These are phyloP conservation scores for Pogonomyrmex barbatus DNA, from an alignment of 1,140 invertebrate genomes.

Conservation along the genomic window DNA sequence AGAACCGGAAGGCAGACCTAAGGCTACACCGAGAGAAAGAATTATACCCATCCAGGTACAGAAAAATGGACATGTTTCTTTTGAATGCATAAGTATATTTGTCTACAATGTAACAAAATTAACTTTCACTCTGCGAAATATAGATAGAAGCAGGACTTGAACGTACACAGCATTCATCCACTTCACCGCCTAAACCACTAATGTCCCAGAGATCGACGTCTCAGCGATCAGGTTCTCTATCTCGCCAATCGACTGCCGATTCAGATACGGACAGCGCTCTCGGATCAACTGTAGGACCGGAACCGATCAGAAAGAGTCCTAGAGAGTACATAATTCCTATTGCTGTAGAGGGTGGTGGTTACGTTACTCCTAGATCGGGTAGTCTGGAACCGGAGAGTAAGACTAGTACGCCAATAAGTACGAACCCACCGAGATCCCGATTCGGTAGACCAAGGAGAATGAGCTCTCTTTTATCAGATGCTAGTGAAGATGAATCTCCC, in stretches of 20 bases:
- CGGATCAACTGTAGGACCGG: slow-evolving; percentile 86
- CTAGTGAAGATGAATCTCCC: slow-evolving; percentile 90
- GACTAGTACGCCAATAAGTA: slow-evolving; percentile 84
- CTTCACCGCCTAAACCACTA: slow-evolving; percentile 85
- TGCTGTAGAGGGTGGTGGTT: slow-evolving; percentile 94
- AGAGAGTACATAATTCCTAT: slow-evolving; percentile 97
- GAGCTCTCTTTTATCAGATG: slow-evolving; percentile 86
- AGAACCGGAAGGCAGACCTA: slow-evolving; percentile 81
- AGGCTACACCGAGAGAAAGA: slow-evolving; percentile 83
- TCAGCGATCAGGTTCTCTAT: slow-evolving; percentile 85
- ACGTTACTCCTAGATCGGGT: slow-evolving; percentile 92
- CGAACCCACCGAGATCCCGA: slow-evolving; percentile 78
- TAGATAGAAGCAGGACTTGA: slow-evolving; percentile 75
- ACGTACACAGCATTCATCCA: slow-evolving; percentile 67
- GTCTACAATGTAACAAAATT: background rate
- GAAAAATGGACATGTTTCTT: background rate
- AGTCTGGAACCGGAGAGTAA: slow-evolving; percentile 91
- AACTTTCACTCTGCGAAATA: background rate
- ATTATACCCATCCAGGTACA: slow-evolving; percentile 87
- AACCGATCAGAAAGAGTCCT: slow-evolving; percentile 94
- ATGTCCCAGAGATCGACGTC: slow-evolving; percentile 83
- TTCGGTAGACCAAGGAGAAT: slow-evolving; percentile 84
- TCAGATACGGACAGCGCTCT: slow-evolving; percentile 89
- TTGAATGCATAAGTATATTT: background rate
- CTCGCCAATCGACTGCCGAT: slow-evolving; percentile 90